Base-by-base conservation (phyloP, 2,113 vertebrate species). In the Steatornis caripensis region DNA sequence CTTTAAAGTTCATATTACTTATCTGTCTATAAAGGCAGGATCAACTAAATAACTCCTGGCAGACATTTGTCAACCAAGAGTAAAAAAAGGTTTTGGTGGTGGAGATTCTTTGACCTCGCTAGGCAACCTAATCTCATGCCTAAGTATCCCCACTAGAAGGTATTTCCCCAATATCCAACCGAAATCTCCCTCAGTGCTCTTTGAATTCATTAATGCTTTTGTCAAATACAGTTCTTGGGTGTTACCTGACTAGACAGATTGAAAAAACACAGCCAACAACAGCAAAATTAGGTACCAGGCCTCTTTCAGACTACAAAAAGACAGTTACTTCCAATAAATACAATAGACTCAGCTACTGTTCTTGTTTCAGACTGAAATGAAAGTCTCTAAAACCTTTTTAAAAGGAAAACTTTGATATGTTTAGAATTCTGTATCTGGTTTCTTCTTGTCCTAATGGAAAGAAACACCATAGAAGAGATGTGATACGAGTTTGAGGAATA, bases 11-110 rank as follows among this genome's bases (percentile, higher is more conserved):
- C 60, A 51, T 71, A 34, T 78, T 78, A 70, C 51, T 95, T 87
- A 51, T 70, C 49, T 85, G 22, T 37, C 62, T 77, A 8, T 65
- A 27, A 77, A 88, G 49, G 48, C 26, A 89, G 46, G 64, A 93
- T 84, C 60, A 75, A 70, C 64, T 62, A 92, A 88, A 81, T 77
- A 86, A 90, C 34, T 90, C 23, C 53, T 81, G 68, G 46, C 49
- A 89, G 72, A 81, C 51, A 54, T 84, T 81, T 78, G 51, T 84
- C 76, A 95, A 95, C 95, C 60, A 92, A 81, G n/a, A 78, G 65
- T 71, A 53, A 55, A 46, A 46, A 39, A 95, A 84, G 18, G 70
- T 78, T 80, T 58, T 69, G 65, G n/a, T 51, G 80, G 68, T 75
- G 27, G 23, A 89, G 24, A 91, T 89, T 93, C 60, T 81, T 92